A percentile compares a stretch with the other conserved stretches of the same genome.
Evolutionary conservation across 2,113 vertebrate genomes (phyloP).

Genomic region (Sporophila hypoxantha): DNA sequence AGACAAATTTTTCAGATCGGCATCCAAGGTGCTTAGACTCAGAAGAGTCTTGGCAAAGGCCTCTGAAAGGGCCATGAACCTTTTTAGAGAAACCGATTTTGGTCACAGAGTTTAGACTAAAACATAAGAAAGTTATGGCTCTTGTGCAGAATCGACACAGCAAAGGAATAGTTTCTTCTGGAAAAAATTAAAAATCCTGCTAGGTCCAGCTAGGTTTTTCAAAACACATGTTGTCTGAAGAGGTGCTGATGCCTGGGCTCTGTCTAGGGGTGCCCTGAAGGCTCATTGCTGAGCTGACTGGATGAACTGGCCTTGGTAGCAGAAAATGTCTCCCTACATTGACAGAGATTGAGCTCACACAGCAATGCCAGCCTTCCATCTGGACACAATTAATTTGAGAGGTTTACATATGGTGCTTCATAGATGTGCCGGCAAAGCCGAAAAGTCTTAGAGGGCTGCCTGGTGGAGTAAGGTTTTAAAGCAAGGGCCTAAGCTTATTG

Average conservation of each 20-base stretch:
- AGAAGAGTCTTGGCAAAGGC: not conserved
- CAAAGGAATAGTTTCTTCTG: not conserved
- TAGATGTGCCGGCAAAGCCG: not conserved
- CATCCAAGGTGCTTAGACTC: not conserved
- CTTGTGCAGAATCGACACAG: not conserved
- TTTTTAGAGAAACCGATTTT: not conserved
- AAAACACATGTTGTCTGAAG: not conserved
- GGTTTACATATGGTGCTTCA: not conserved
- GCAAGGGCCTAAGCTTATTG: not conserved
- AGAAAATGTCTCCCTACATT: accelerated
- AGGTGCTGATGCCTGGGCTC: not conserved
- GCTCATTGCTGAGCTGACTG: not conserved
- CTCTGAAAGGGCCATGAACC: not conserved
- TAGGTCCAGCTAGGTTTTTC: not conserved
- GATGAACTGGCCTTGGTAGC: not conserved
- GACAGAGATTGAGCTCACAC: not conserved
- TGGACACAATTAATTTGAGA: not conserved
- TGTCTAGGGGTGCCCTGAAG: not conserved
- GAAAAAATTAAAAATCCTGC: not conserved
- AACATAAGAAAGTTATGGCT: not conserved
- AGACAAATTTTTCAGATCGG: not conserved
- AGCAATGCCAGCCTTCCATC: not conserved
- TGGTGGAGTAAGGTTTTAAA: not conserved
- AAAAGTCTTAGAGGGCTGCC: not conserved
- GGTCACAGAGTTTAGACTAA: not conserved